Percentiles rank a stretch among this genome's conserved stretches.
phyloP scores from a whole-genome alignment of 1,140 invertebrate species.

The Pectinophora gossypiella region DNA sequence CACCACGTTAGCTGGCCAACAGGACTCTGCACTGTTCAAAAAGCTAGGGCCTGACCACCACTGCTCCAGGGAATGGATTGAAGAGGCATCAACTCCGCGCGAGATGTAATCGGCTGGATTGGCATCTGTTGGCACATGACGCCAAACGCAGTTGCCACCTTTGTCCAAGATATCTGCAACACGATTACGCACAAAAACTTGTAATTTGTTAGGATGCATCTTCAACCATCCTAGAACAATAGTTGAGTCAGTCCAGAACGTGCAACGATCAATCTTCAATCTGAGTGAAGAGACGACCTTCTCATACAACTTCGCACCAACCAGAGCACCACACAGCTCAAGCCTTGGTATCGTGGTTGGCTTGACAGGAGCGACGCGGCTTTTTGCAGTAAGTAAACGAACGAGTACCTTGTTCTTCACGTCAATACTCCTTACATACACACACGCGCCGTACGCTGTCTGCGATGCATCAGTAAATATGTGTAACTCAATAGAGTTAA shows the following conservation, averaged over 20 bases:
- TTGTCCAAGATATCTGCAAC: constrained; percentile 37
- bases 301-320: constrained; percentile 35
- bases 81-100: constrained; percentile 12
- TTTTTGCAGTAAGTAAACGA: constrained; percentile 31
- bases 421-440: not conserved
- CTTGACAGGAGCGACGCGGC: constrained; percentile 64
- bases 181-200: constrained; percentile 44
- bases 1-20: not conserved
- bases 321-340: constrained; percentile 58
- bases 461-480: not conserved
- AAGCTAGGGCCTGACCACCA: not conserved
- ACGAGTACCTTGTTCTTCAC: not conserved
- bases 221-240: constrained; percentile 36
- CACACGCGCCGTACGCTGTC: not conserved
- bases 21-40: not conserved
- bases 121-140: constrained; percentile 26
- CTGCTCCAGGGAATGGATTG: not conserved
- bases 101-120: constrained; percentile 47
- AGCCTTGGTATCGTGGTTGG: constrained; percentile 52
- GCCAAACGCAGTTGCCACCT: constrained; percentile 18
- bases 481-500: not conserved
- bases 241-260: constrained; percentile 42
- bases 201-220: constrained; percentile 14
- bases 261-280: constrained; percentile 2
- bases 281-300: constrained; percentile 17